Base-by-base conservation (phyloP, 2,797 vertebrate genomes). In the Hypotaenidia philippensis region DNA sequence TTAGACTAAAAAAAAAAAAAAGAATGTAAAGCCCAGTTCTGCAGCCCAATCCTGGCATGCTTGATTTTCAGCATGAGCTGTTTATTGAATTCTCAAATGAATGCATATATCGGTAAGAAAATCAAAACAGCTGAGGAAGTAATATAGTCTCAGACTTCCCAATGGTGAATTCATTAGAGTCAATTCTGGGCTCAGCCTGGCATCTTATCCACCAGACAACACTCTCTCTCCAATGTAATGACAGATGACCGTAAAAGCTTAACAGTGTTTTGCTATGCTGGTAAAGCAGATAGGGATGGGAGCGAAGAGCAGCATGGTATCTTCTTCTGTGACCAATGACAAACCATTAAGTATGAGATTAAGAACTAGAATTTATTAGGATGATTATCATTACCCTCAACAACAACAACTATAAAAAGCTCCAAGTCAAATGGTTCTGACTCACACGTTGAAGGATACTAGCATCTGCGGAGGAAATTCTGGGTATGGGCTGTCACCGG, bases 401-500 rank as follows among this genome's bases (percentile, higher is more conserved):
- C 17, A 40, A 45, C 86, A 72, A 45, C 86, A 72, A 66, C 94
- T 93, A 96, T 96, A 94, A 97, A 96, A 94, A 96, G 92, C 92
- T 90, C 55, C 6, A 79, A 83, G 92, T 93, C 96, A 96, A 93
- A 90, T 76, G 72, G 80, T 88, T 89, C 82, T 96, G 94, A 96
- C 85, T 96, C 94, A 94, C 72, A 95, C 74, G 89, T 53, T 96
- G 93, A 92, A 91, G 91, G 63, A 53, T 89, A 34, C 31, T 83
- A 44, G 69, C 82, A 93, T 94, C 87, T 96, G 94, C 47, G 89
- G 72, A 94, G 85, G 79, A 96, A 93, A 95, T 93, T 83, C 87
- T 69, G 91, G 53, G 32, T 44, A 87, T 72, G 82, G 79, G 57
- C 79, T 68, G 79, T 87, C 81, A 71, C 53, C 5, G 1, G 75